Evolutionary conservation across 2,888 invertebrate species (phyloP), one percentile per base, ranked within the genome.

Genomic region (Julus scandinavius): DNA sequence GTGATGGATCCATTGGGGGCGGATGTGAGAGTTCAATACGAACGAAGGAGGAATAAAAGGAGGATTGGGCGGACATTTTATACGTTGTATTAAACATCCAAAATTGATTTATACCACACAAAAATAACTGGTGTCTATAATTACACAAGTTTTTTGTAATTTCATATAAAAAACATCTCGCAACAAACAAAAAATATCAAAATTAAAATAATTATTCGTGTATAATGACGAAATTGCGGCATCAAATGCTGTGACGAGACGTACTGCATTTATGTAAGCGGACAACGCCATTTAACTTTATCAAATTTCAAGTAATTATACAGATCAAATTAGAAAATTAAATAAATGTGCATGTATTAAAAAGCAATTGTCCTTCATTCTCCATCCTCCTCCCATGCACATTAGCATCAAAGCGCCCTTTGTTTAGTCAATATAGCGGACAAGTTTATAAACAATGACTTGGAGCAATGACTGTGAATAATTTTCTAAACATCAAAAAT

Each of bases 251-350:
- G 63, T 29, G 63, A 72, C 63, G 63, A 20, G 63, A 72, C 41
- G 6, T 45, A 45, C 20, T 72, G 63, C 63, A 72, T 7, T 54
- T 15, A 54, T 72, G 29, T 20, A 72, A 72, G 63, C 63, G 63
- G 63, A n/a, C 63, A 72, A 72, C 20, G 63, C n/a, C 63, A 20
- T n/a, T 72, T 72, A n/a, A n/a, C 63, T 72, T 63, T 72, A 72
- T 72, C 63, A n/a, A 72, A 72, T 72, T 72, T 72, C 63, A 72
- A 72, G 63, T 72, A 72, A 72, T 72, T 72, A 72, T n/a, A 72
- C 63, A n/a, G 63, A 72, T 72, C 63, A 72, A 72, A 72, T 72
- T 20, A 72, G 63, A 72, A 72, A 20, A 72, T 72, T 72, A 7
- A 72, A 72, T 72, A 72, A 72, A 72, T 72, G 63, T 20, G 7